phyloP scores from a whole-genome alignment of 1,140 invertebrate species.

The Daktulosphaira vitifoliae region DNA sequence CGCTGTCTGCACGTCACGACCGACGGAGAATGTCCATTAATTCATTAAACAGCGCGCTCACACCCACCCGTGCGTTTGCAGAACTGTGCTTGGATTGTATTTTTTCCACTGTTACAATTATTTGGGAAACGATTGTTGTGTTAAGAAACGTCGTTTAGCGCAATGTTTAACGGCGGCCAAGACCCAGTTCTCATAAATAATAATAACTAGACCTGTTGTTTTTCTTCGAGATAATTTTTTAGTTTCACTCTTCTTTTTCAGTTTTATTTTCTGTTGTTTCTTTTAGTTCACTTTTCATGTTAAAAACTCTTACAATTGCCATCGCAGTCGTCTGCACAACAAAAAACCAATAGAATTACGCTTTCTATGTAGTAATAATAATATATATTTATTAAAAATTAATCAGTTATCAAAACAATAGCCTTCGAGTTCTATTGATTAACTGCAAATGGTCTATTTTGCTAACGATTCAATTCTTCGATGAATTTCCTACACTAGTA shows the following conservation, averaged over 20 bases:
- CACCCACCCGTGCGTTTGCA: too few relatives aligned
- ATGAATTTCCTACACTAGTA: too few relatives aligned
- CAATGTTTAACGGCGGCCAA: slow-evolving; percentile 6
- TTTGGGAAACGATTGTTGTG: neutral
- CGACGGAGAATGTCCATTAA: neutral
- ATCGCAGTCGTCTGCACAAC: neutral
- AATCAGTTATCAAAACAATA: too few relatives aligned
- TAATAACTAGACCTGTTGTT: neutral
- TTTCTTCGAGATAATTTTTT: neutral
- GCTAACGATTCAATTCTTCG: too few relatives aligned
- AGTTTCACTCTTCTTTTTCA: slow-evolving; percentile 12
- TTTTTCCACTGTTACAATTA: slow-evolving; percentile 8
- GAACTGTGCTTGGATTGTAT: neutral
- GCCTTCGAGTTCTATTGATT: too few relatives aligned
- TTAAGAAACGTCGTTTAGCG: too few relatives aligned
- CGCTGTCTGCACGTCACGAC: neutral
- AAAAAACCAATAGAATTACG: too few relatives aligned
- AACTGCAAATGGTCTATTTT: too few relatives aligned
- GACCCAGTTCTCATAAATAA: slow-evolving; percentile 33
- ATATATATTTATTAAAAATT: too few relatives aligned
- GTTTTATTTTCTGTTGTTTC: neutral
- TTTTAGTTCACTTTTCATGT: neutral
- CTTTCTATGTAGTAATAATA: too few relatives aligned
- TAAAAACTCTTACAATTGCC: neutral
- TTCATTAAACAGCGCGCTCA: slow-evolving; percentile 5